phyloP scores from a whole-genome alignment of 2,888 invertebrate species.

The Cecidostiba fungosa region DNA sequence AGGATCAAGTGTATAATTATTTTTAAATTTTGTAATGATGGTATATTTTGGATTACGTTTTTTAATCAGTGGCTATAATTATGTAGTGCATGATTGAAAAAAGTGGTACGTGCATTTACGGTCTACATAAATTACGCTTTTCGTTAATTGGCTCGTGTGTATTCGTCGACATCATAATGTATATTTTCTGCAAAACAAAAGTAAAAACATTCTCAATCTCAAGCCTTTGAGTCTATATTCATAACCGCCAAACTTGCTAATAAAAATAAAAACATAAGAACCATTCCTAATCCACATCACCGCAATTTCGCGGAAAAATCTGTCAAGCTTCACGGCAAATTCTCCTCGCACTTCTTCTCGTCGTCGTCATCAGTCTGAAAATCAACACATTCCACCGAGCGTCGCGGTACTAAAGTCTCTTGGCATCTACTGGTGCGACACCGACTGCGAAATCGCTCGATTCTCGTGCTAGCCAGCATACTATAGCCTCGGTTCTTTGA shows the following conservation, averaged over 20 bases:
- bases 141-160: not conserved
- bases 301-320: not conserved
- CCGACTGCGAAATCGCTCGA: constrained; percentile 33
- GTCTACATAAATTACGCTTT: constrained; percentile 22
- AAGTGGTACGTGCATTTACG: not conserved
- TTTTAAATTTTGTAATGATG: too few species aligned
- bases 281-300: not conserved
- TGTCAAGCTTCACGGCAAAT: not conserved
- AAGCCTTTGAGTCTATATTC: not conserved
- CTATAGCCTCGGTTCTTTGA: constrained; percentile 69
- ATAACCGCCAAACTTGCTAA: not conserved
- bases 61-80: not conserved
- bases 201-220: too few species aligned
- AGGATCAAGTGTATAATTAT: too few species aligned
- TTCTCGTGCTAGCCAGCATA: not conserved
- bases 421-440: not conserved
- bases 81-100: not conserved
- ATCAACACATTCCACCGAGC: not conserved
- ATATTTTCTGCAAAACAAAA: too few species aligned
- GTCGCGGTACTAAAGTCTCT: not conserved
- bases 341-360: not conserved
- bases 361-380: not conserved
- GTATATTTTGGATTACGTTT: not conserved
- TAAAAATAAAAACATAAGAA: not conserved
- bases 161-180: too few species aligned